Percentiles rank a stretch among this genome's conserved stretches.
Evolutionary conservation across 1,140 invertebrate genomes (phyloP).

Genomic region (Triops cancriformis): DNA sequence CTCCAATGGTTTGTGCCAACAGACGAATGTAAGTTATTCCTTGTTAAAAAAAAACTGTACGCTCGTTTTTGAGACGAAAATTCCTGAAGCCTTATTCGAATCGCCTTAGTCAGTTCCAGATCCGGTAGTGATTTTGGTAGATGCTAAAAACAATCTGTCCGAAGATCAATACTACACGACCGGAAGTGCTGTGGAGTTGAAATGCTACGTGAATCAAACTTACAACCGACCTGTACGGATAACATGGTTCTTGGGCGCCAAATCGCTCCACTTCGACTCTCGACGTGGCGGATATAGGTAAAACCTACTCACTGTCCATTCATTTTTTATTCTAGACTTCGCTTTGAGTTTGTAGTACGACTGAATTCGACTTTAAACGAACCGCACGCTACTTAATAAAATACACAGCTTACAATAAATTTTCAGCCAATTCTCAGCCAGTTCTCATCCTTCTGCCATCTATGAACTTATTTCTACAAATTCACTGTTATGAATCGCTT

Average conservation of each 20-base stretch:
- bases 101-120: slow-evolving; percentile 12
- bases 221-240: background rate
- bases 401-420: too few relatives aligned
- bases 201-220: background rate
- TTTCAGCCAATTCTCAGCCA: too few relatives aligned
- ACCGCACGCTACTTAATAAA: too few relatives aligned
- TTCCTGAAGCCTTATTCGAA: background rate
- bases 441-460: too few relatives aligned
- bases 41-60: background rate
- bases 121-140: background rate
- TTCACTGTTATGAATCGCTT: too few relatives aligned
- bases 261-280: slow-evolving; percentile 5
- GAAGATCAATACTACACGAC: slow-evolving; percentile 5
- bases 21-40: slow-evolving; percentile 4
- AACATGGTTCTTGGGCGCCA: background rate
- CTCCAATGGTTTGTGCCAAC: background rate
- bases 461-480: too few relatives aligned
- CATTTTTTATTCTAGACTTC: too few relatives aligned
- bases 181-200: background rate
- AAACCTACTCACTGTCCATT: background rate
- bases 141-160: background rate
- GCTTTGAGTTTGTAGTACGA: too few relatives aligned
- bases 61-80: background rate
- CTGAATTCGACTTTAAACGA: too few relatives aligned
- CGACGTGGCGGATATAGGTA: background rate